Conservation (phyloP, 1,140 invertebrate genomes). For the Anastatus disparis region DNA sequence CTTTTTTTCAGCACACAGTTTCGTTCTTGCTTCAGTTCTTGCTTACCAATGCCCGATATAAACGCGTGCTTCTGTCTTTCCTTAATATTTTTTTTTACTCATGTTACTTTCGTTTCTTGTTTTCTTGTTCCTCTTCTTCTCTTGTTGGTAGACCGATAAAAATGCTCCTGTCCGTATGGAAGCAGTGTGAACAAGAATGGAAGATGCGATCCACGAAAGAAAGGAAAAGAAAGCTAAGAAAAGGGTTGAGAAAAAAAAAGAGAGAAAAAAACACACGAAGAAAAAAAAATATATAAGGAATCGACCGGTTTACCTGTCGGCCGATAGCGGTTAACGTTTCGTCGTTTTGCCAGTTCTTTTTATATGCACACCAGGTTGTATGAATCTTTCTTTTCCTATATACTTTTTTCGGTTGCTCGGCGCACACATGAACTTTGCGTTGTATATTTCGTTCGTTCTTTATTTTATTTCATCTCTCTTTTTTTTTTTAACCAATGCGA, state of each 20-base stretch:
- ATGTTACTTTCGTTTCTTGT: constrained; percentile 16
- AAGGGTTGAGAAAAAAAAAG: constrained; percentile 34
- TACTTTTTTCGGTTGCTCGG: neutral
- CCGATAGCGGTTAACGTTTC: constrained; percentile 9
- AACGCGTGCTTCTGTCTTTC: constrained; percentile 44
- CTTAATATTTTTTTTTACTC: too few species aligned
- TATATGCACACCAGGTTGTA: neutral
- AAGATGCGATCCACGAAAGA: constrained; percentile 30
- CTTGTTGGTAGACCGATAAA: constrained; percentile 20
- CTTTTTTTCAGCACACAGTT: neutral
- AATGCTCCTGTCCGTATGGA: constrained; percentile 22
- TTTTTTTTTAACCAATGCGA: neutral
- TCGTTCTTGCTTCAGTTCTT: constrained; percentile 18
- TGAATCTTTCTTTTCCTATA: neutral
- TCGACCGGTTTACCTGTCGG: constrained; percentile 53
- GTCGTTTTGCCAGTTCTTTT: constrained; percentile 24
- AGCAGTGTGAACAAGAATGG: constrained; percentile 22
- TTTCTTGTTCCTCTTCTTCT: constrained; percentile 17
- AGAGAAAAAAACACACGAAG: neutral
- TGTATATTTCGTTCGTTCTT: neutral
- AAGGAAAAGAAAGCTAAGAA: constrained; percentile 31
- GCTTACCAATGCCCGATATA: constrained; percentile 28
- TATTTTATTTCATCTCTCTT: neutral
- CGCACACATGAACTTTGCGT: constrained; percentile 8
- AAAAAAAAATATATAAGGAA: constrained; percentile 48